Conservation (phyloP, 2,113 vertebrate species). For the Nerophis lumbriciformis region DNA sequence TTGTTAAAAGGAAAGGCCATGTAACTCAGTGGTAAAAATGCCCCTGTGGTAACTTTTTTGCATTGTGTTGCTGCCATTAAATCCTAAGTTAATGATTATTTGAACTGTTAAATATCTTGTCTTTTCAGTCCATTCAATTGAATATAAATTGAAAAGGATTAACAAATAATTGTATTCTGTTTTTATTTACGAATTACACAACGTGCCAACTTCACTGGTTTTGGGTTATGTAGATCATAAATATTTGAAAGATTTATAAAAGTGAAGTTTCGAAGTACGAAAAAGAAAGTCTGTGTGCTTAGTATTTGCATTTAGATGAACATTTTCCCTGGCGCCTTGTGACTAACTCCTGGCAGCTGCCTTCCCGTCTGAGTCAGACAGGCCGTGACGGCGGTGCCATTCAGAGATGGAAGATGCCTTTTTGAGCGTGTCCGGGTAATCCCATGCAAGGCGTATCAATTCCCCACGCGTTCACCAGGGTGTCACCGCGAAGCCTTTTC, state of each 20-base stretch:
- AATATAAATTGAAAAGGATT: too few species aligned
- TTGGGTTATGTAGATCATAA: constrained; percentile 11
- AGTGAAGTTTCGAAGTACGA: not conserved
- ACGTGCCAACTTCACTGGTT: too few species aligned
- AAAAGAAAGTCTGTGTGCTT: constrained; percentile 16
- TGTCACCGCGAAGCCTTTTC: constrained; percentile 5
- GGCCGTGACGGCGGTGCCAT: constrained; percentile 27
- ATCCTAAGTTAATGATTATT: too few species aligned
- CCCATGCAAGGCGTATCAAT: constrained; percentile 4
- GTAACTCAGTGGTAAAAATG: too few species aligned
- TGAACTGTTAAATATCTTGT: too few species aligned
- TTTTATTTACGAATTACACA: too few species aligned
- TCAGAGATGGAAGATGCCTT: constrained; percentile 20
- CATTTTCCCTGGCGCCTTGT: constrained; percentile 28
- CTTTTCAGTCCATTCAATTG: too few species aligned
- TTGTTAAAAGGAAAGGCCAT: too few species aligned
- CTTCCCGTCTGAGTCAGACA: constrained; percentile 35
- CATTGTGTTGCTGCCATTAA: too few species aligned
- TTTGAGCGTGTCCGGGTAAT: constrained; percentile 6
- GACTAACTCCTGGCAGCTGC: constrained; percentile 25
- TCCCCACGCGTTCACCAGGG: constrained; percentile 12
- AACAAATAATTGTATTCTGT: too few species aligned
- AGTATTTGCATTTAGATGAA: constrained; percentile 72
- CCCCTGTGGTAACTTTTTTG: too few species aligned
- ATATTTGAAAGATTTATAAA: constrained; percentile 19